Evolutionary conservation across 2,888 invertebrate genomes (phyloP).

Genomic region (Stenchaetothrips biformis): DNA sequence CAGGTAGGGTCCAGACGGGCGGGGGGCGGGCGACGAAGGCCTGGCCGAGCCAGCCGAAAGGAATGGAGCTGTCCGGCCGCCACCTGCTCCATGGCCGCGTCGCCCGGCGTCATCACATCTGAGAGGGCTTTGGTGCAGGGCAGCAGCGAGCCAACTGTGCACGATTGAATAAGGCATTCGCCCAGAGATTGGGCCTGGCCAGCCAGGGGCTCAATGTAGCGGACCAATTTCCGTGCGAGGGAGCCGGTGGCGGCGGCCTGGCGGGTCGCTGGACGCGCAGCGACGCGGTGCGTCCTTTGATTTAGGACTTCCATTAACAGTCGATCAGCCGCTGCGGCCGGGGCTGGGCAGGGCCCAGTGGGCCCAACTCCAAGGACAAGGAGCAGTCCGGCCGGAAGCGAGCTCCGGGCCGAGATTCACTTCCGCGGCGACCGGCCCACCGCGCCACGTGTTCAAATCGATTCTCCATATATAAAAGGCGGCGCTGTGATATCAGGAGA

Average conservation of each 20-base stretch:
- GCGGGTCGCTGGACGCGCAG: too few species aligned
- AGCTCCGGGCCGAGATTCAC: neutral
- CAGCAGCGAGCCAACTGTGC: too few species aligned
- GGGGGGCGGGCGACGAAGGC: neutral
- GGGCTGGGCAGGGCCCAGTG: neutral
- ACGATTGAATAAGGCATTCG: constrained; percentile 19
- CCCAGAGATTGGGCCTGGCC: constrained; percentile 10
- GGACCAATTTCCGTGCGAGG: constrained; percentile 6
- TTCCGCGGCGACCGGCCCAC: neutral
- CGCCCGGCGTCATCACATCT: too few species aligned
- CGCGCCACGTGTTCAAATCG: neutral
- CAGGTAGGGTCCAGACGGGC: neutral
- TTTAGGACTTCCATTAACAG: constrained; percentile 23
- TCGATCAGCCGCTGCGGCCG: neutral
- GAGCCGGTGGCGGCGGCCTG: too few species aligned
- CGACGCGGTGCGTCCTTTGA: neutral
- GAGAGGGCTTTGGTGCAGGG: too few species aligned
- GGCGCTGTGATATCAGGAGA: neutral
- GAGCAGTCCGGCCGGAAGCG: neutral
- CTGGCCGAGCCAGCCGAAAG: neutral
- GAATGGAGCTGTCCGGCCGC: neutral
- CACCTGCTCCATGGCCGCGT: neutral
- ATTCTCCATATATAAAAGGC: constrained; percentile 5
- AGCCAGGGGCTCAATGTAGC: constrained; percentile 8
- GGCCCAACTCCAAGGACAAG: neutral